phyloP scores from a whole-genome alignment of 2,888 invertebrate genomes.

The Altica lythri region DNA sequence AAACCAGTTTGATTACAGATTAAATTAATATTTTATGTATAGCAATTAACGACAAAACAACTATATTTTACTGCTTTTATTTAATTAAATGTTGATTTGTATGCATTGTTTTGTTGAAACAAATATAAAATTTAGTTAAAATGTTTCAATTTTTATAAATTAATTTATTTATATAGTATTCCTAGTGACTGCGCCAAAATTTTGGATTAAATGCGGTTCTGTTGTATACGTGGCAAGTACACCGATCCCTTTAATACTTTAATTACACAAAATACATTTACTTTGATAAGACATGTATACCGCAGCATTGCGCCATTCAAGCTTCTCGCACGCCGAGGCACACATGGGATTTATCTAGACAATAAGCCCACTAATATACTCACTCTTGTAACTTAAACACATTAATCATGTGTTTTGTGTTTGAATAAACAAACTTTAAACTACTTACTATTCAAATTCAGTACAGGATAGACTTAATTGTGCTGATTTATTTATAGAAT shows the following conservation, averaged over 20 bases:
- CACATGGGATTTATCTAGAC: conserved; percentile 35
- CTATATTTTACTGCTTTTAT: too few species aligned
- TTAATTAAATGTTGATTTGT: too few species aligned
- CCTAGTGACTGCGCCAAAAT: too few species aligned
- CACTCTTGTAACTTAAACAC: conserved; percentile 29
- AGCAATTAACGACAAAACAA: too few species aligned
- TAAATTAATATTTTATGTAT: too few species aligned
- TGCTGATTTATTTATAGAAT: conserved; percentile 30
- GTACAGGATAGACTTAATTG: conserved; percentile 26
- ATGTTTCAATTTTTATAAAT: too few species aligned
- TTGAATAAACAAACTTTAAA: conserved; percentile 34
- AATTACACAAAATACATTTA: conserved; percentile 40
- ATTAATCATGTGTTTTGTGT: conserved; percentile 37
- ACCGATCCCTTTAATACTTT: conserved; percentile 39
- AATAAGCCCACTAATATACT: conserved; percentile 35
- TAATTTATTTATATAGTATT: too few species aligned
- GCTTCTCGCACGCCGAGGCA: conserved; percentile 25
- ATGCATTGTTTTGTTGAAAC: too few species aligned
- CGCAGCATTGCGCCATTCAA: conserved; percentile 24
- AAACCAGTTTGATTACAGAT: too few species aligned
- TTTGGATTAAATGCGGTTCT: too few species aligned
- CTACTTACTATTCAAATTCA: conserved; percentile 26
- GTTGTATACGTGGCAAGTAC: too few species aligned
- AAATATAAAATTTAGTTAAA: too few species aligned
- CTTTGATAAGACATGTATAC: conserved; percentile 35